A percentile compares a stretch with the other conserved stretches of the same genome.
These are phyloP conservation scores for Etheostoma nigrum DNA, from an alignment of 2,797 vertebrate genomes.

Conservation along the genomic window DNA sequence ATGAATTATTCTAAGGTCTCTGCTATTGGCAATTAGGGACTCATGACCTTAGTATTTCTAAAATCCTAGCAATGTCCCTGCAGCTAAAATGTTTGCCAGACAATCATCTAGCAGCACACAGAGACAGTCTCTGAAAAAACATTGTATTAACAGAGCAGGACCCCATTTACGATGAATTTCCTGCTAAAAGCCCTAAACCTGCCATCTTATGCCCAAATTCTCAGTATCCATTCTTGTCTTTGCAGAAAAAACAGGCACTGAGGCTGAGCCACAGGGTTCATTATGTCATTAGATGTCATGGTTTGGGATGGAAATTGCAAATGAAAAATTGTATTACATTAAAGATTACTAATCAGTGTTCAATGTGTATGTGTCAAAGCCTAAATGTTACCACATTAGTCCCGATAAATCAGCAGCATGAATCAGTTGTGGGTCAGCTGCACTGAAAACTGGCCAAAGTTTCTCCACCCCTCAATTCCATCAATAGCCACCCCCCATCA, in stretches of 20 bases:
- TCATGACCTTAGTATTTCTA: not conserved
- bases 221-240: not conserved
- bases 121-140: not conserved
- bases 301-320: not conserved
- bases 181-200: not conserved
- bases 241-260: not conserved
- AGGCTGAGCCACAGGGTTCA: not conserved
- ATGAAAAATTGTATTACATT: not conserved
- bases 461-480: constrained; percentile 23
- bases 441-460: constrained; percentile 26
- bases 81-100: not conserved
- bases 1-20: not conserved
- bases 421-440: not conserved
- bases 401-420: not conserved
- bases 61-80: not conserved
- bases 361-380: not conserved
- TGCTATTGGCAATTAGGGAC: not conserved
- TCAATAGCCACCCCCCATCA: constrained; percentile 31
- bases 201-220: not conserved
- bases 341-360: not conserved
- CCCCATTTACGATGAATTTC: not conserved
- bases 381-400: not conserved
- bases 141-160: not conserved
- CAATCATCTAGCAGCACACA: not conserved
- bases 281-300: not conserved